Conservation (phyloP, 2,888 invertebrate genomes). For the Dioctria rufipes region DNA sequence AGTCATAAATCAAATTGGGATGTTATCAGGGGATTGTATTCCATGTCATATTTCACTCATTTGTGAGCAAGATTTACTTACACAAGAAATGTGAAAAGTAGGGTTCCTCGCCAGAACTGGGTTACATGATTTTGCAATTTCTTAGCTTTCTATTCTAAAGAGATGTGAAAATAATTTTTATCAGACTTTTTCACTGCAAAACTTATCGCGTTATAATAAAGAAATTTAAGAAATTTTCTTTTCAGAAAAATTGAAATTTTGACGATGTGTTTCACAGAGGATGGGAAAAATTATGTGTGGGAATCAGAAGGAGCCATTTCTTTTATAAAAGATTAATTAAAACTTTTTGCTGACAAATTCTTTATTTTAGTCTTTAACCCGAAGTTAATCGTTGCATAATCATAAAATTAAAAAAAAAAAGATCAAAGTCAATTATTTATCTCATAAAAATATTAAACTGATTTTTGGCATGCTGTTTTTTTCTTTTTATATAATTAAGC, state of each 20-base stretch:
- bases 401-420: too few relatives aligned
- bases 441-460: too few relatives aligned
- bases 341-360: too few relatives aligned
- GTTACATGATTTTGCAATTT: conserved; percentile 46
- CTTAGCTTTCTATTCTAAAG: conserved; percentile 2
- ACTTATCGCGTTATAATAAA: conserved; percentile 23
- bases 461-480: too few relatives aligned
- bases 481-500: too few relatives aligned
- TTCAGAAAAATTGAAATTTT: neutral
- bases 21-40: conserved; percentile 42
- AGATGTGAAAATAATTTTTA: conserved; percentile 20
- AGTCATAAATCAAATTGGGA: conserved; percentile 43
- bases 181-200: neutral
- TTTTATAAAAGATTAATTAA: too few relatives aligned
- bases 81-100: neutral
- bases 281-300: neutral
- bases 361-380: too few relatives aligned
- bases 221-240: conserved; percentile 17
- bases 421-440: too few relatives aligned
- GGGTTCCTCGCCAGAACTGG: conserved; percentile 9
- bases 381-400: too few relatives aligned
- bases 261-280: neutral
- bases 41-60: conserved; percentile 48
- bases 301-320: too few relatives aligned
- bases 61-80: conserved; percentile 15